Base-by-base conservation (phyloP, 2,888 invertebrate species). In the Phyllotreta striolata region DNA sequence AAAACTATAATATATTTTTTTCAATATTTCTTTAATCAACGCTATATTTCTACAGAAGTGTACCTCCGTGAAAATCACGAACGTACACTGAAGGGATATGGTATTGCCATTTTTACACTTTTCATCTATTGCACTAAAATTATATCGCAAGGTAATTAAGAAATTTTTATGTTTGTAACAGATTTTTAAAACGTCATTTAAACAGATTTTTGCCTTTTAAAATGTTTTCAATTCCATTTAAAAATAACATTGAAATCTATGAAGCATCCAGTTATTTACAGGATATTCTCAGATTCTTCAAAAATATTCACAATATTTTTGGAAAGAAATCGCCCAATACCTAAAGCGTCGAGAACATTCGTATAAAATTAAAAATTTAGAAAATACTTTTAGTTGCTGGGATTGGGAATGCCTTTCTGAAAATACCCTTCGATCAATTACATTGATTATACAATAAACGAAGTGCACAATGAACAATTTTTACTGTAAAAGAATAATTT, bases 71-170 rank as follows among this genome's bases (percentile, higher is more conserved):
- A 75, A 71, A 73, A 38, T 73, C 79, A 79, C 78, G 78, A 77
- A 62, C 71, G 63, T 77, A 78, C 78, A 79, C 79, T 77, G 77
- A 78, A 78, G 77, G 78, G 81, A 81, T 81, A 81, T 81, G 80
- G 79, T 81, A 81, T 81, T 81, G 81, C 81, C 81, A 81, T 80
- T 79, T 81, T 80, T 80, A 80, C 79, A 80, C 77, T 78, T 79
- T 78, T 74, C 76, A 78, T 79, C 80, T 81, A 81, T 81, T 81
- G 81, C 81, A 81, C 80, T 80, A 80, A 78, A 78, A 75, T 76
- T 55, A 52, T 55, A 61, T 61, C 61, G 55, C 46, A 44, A 35
- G 38, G 60, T 51, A 58, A 57, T 39, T 8, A 37, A 38, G 12
- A 41, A 39, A 44, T 13, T 46, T 47, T 44, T 61, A 55, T 61